Percentiles rank a stretch among this genome's conserved stretches.
Conservation (phyloP, 53 echinoderm and acorn worm species). For the Luidia sarsii region DNA sequence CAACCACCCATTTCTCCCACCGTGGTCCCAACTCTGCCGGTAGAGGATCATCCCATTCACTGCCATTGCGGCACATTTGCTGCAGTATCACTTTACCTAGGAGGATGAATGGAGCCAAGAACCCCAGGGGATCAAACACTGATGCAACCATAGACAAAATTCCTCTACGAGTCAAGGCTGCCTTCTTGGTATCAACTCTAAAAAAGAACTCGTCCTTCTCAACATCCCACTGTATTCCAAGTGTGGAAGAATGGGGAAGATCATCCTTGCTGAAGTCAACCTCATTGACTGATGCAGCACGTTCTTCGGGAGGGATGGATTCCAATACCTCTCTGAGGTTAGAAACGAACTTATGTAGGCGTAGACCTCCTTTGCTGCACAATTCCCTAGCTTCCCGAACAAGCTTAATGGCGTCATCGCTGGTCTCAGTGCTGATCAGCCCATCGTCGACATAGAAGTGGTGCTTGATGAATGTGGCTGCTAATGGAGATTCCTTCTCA, state of each 20-base stretch:
- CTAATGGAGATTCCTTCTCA: conserved; percentile 49
- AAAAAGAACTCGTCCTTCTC: conserved; percentile 45
- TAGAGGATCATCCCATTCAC: conserved; percentile 53
- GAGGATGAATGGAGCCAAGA: conserved; percentile 52
- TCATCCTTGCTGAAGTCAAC: conserved; percentile 25
- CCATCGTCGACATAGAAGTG: conserved; percentile 48
- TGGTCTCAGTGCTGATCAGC: conserved; percentile 30
- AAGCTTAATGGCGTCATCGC: conserved; percentile 29
- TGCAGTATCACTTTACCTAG: conserved; percentile 33
- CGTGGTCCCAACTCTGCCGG: conserved; percentile 43
- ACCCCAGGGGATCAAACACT: conserved; percentile 40
- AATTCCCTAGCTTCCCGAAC: conserved; percentile 34
- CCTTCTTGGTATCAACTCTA: conserved; percentile 22
- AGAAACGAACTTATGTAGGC: conserved; percentile 29
- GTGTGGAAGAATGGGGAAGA: conserved; percentile 18
- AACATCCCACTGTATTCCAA: conserved; percentile 45
- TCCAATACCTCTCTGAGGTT: conserved; percentile 18
- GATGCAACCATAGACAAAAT: conserved; percentile 54
- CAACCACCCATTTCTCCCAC: conserved; percentile 43
- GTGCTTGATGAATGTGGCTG: conserved; percentile 46
- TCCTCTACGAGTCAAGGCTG: conserved; percentile 36
- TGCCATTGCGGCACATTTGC: conserved; percentile 39
- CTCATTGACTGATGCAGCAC: conserved; percentile 29
- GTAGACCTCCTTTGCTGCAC: conserved; percentile 25
- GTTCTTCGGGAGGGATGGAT: conserved; percentile 33